Base-by-base conservation (phyloP, 2,113 vertebrate species). In the Apteryx owenii region DNA sequence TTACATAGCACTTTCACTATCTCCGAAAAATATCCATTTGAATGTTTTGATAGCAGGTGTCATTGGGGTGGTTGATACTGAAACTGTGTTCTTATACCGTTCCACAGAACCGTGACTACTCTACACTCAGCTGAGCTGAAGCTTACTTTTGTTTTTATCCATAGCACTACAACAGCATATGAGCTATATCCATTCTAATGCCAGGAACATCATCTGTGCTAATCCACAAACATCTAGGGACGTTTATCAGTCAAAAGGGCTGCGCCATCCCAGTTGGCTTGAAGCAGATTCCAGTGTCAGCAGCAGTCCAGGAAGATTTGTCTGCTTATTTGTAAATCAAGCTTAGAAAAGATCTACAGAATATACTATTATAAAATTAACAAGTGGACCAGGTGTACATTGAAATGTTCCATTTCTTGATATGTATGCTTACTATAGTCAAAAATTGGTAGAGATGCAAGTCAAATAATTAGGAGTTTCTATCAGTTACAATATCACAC, bases 111-210 rank as follows among this genome's bases (percentile, higher is more conserved):
- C 15, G 31, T 4, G 50, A 44, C 17, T 87, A 29, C 40, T 58
- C 42, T 38, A 38, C 25, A 18, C 31, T 50, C 0, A 0, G 3
- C 42, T 51, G 13, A 48, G 44, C 42, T 8, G 22, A 83, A 28
- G 29, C 4, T 83, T 69, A 33, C 22, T 19, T 76, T 66, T 79
- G 5, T 51, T 86, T 40, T 69, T 46, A 33, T 0, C 1, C 36
- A 81, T 77, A 64, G 2, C 12, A 40, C 19, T 0, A 0, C 15
- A 19, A n/a, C 2, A 18, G 29, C 23, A 5, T 12, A 72, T 36
- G 42, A 31, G 13, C 31, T 26, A 2, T 18, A 20, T 46, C 8
- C 15, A 15, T 29, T 56, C 8, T 17, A 29, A 29, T 11, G 54
- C 26, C 54, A 56, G 54, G 54, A 56, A 29, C 54, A 56, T 29